Evolutionary conservation across 2,797 vertebrate species (phyloP).

Genomic region (Ctenopoma kingsleyae): DNA sequence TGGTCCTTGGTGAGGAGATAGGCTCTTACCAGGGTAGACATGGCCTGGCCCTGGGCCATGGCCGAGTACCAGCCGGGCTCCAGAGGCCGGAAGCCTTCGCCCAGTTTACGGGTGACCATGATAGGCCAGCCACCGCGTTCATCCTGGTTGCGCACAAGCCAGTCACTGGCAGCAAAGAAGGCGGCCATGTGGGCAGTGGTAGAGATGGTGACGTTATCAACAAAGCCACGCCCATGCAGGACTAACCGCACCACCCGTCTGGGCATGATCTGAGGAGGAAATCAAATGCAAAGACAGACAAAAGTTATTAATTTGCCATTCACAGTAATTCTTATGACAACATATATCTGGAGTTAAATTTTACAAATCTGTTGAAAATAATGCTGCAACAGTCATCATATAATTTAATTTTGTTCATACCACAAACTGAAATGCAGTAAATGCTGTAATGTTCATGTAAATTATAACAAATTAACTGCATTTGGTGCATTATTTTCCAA

Average conservation of each 20-base stretch:
- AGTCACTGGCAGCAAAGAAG: slow-evolving; percentile 95
- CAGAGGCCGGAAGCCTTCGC: slow-evolving; percentile 93
- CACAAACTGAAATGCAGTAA: neutral
- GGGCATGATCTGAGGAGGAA: slow-evolving; percentile 88
- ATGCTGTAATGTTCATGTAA: neutral
- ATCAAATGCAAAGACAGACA: neutral
- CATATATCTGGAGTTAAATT: neutral
- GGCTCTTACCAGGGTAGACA: slow-evolving; percentile 95
- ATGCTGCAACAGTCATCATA: rapidly evolving
- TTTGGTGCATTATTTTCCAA: neutral
- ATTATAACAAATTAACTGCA: neutral
- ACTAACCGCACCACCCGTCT: slow-evolving; percentile 89
- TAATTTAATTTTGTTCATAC: neutral
- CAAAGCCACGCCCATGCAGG: slow-evolving; percentile 88
- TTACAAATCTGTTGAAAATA: neutral
- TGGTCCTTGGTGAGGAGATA: slow-evolving; percentile 95
- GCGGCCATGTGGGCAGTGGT: slow-evolving; percentile 96
- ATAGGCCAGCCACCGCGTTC: slow-evolving; percentile 97
- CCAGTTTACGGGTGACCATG: slow-evolving; percentile 96
- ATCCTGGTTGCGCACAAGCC: slow-evolving; percentile 97
- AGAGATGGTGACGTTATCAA: slow-evolving; percentile 95
- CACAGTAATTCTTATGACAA: neutral
- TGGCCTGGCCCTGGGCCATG: slow-evolving; percentile 99
- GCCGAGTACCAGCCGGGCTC: slow-evolving; percentile 99
- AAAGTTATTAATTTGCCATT: neutral